Evolutionary conservation across 2,888 invertebrate genomes (phyloP), one percentile per base, ranked within the genome.

Genomic region (Allacma fusca): DNA sequence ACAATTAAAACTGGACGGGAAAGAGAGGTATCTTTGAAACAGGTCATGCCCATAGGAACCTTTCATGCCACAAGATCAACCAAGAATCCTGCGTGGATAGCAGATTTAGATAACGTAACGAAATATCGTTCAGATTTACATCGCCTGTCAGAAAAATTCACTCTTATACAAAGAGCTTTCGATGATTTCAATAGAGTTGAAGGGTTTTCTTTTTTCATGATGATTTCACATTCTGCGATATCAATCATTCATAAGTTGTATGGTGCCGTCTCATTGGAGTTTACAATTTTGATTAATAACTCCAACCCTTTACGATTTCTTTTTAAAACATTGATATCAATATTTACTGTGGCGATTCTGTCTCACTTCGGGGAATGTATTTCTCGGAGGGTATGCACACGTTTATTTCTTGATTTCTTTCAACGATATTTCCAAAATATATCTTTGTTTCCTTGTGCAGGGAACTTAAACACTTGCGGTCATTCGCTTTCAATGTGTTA

Each of bases 181-280:
- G 70, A 76, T 21, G 76, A 76, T n/a, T 76, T 23, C 69, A 76
- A 76, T 34, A 29, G 26, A 43, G 34, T 76, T 13, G 69, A 68
- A 1, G 76, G 76, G 2, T 23, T 57, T 5, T 0, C 68, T 4
- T 59, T 76, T 59, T 76, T 76, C 19, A 19, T 76, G 4, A 19
- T 69, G 9, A 26, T 76, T 34, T 69, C 29, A 16, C 28, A 69
- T 34, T 28, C 28, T 29, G 28, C 76, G 0, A 59, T 76, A n/a
- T 59, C 50, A 2, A 23, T 76, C 1, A 69, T 76, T 7, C 76
- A 76, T n/a, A 76, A 76, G 57, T 21, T 76, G n/a, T 76, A 69
- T 76, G 57, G n/a, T 1, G 59, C 59, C 13, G 59, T 68, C 21
- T 57, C 57, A 21, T 67, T 28, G 28, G 67, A 67, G n/a, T 67